phyloP scores from a whole-genome alignment of 2,888 invertebrate species.

The Siphlonurus alternatus region DNA sequence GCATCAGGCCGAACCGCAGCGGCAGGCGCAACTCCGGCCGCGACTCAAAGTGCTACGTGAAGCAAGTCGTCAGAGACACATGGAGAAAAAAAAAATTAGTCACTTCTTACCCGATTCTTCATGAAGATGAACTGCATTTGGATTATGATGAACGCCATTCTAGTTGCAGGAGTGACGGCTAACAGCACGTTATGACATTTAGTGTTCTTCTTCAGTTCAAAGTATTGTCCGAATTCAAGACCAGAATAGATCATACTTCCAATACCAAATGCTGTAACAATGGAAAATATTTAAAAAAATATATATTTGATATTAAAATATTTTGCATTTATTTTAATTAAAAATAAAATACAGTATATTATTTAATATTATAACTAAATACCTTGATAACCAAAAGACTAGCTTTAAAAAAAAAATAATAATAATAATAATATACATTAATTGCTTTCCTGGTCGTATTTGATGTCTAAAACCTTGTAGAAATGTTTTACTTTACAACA shows the following conservation, averaged over 20 bases:
- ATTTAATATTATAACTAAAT: too few species aligned
- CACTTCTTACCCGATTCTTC: conserved; percentile 40
- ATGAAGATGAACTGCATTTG: conserved; percentile 58
- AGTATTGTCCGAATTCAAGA: conserved; percentile 49
- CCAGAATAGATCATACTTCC: conserved; percentile 57
- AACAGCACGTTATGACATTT: conserved; percentile 41
- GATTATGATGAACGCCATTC: conserved; percentile 45
- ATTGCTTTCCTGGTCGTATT: too few species aligned
- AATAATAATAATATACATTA: too few species aligned
- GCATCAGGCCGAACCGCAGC: conserved; percentile 37
- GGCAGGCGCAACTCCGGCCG: conserved; percentile 19
- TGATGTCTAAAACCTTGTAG: too few species aligned
- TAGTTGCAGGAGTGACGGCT: conserved; percentile 42
- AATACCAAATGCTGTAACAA: conserved; percentile 40
- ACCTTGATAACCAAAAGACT: too few species aligned
- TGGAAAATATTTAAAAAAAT: too few species aligned
- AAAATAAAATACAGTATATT: too few species aligned
- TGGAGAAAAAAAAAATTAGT: not conserved
- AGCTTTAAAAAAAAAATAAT: too few species aligned
- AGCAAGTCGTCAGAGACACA: too few species aligned
- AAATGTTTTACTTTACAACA: too few species aligned
- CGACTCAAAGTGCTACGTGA: conserved; percentile 14
- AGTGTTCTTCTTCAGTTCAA: conserved; percentile 38
- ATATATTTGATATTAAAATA: too few species aligned
- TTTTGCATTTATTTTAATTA: too few species aligned